phyloP scores from a whole-genome alignment of 2,113 vertebrate species.

The Sphaerodactylus townsendi region DNA sequence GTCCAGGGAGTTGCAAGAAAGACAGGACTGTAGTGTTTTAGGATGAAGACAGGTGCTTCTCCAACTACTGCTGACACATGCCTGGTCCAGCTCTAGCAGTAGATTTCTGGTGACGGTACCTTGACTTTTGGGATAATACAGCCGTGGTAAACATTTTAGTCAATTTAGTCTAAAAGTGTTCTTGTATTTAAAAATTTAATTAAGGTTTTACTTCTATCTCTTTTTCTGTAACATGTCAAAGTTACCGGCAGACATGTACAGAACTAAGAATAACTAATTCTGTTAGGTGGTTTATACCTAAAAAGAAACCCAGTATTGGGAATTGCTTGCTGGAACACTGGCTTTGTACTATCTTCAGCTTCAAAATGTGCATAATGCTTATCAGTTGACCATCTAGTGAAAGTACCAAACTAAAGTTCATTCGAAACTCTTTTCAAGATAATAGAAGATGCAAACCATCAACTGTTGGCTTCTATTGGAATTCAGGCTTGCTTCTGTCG shows the following conservation, averaged over 20 bases:
- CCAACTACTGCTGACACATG: background rate
- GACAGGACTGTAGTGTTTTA: background rate
- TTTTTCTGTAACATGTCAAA: background rate
- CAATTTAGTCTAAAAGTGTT: conserved; percentile 56
- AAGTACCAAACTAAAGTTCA: background rate
- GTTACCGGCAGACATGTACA: conserved; percentile 40
- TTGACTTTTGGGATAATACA: too few species aligned
- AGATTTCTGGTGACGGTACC: too few species aligned
- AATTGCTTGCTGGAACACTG: background rate
- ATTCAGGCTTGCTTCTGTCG: background rate
- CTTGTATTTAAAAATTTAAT: conserved; percentile 48
- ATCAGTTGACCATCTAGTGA: conserved; percentile 27
- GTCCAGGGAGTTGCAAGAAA: background rate
- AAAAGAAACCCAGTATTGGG: conserved; percentile 44
- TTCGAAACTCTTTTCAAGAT: conserved; percentile 27
- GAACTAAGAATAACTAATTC: too few species aligned
- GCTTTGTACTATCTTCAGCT: conserved; percentile 5
- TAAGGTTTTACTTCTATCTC: background rate
- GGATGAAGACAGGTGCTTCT: background rate
- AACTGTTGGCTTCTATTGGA: conserved; percentile 19
- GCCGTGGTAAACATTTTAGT: background rate
- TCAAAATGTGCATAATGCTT: background rate
- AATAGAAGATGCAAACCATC: background rate
- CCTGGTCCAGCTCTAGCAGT: too few species aligned
- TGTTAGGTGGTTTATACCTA: too few species aligned